Percentiles rank a stretch among this genome's conserved stretches.
Conservation (phyloP, 1,140 invertebrate genomes). For the Periplaneta americana region DNA sequence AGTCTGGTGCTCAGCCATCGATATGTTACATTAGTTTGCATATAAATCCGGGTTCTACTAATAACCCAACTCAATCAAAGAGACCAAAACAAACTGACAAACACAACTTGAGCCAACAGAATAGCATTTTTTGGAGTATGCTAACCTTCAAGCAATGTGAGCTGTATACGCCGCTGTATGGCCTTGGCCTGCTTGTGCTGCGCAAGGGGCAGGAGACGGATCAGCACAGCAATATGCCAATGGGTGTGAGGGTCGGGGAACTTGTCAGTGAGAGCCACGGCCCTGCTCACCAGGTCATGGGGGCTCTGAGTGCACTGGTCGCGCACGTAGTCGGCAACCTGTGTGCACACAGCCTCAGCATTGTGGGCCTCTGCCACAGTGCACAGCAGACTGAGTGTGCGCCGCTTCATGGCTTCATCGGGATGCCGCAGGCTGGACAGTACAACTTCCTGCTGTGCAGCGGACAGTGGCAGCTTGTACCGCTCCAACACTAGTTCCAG, state of each 20-base stretch:
- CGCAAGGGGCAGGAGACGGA: not conserved
- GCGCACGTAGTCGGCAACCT: not conserved
- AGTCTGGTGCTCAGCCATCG: too few species aligned
- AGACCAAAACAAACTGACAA: too few species aligned
- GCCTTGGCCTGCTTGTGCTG: not conserved
- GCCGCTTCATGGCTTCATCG: slow-evolving; percentile 1
- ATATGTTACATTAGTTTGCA: too few species aligned
- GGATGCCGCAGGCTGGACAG: not conserved
- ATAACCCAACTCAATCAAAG: too few species aligned
- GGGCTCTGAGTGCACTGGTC: not conserved
- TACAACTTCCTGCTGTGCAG: not conserved
- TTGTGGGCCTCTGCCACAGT: not conserved
- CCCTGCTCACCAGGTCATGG: not conserved
- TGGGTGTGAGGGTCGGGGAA: not conserved
- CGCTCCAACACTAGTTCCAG: not conserved
- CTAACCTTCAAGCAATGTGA: not conserved
- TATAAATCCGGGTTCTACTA: too few species aligned
- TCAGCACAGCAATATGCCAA: not conserved
- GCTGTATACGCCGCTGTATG: not conserved
- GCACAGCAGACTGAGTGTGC: not conserved
- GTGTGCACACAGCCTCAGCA: not conserved
- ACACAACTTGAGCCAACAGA: too few species aligned
- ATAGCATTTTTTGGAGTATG: too few species aligned
- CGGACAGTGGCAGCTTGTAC: not conserved
- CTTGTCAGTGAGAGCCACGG: not conserved